Base-by-base conservation (phyloP, 2,888 invertebrate species). In the Gari tellinella region DNA sequence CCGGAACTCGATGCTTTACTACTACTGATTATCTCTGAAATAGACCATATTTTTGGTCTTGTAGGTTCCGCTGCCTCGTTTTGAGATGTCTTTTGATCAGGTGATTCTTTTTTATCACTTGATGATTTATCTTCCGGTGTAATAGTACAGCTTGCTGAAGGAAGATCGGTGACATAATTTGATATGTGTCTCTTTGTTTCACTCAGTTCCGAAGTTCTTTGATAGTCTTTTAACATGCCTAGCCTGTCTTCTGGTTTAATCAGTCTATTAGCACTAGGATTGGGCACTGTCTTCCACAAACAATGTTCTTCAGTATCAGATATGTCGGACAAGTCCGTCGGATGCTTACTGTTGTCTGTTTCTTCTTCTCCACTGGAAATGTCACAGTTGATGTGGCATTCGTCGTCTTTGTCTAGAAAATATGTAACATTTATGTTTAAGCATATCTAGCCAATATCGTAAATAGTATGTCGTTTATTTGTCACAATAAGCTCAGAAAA, bases 11-110 rank as follows among this genome's bases (percentile, higher is more conserved):
- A 31, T 7, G 2, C 52, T 52, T 52, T 55, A 19, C 26, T 19
- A 40, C 38, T 43, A 60, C 68, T 72, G 4, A 82, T 80, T 17
- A 82, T 82, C 72, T 88, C 88, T 41, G 84, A 85, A 43, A 88
- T 87, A 14, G 88, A 88, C 88, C 88, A 88, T 49, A 88, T 88
- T 67, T 85, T 88, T 58, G 88, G 87, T 72, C 80, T 84, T 8
- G 79, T 66, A 10, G 73, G 68, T 19, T 66, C 72, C 40, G 31
- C 23, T 25, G 17, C 25, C 12, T 25, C n/a, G 5, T 10, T 25
- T 37, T 10, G 4, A 25, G 26, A 23, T 12, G 23, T 45, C n/a
- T 51, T 45, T 15, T 49, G 38, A 49, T 60, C 53, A 58, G 58
- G 53, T 63, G 52, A 37, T 17, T 14, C 38, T 7, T 15, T 14